Evolutionary conservation across 2,888 invertebrate species (phyloP).

Genomic region (Coecobrya sp.): DNA sequence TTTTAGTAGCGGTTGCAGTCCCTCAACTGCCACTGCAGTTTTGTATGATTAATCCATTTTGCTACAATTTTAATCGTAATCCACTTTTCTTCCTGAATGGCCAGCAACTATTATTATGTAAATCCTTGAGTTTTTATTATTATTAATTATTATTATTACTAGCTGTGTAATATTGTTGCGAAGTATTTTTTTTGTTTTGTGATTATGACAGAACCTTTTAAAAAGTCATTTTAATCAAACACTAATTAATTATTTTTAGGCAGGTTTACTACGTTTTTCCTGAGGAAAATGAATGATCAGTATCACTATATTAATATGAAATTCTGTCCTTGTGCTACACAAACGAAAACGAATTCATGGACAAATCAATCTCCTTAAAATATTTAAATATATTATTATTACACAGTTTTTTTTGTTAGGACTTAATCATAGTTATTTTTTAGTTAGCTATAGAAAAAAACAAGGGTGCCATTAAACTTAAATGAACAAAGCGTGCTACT

Average conservation of each 20-base stretch:
- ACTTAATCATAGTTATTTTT: not conserved
- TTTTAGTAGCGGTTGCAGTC: not conserved
- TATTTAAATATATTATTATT: not conserved
- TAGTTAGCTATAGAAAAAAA: constrained; percentile 44
- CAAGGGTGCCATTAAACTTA: constrained; percentile 82
- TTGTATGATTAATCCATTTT: not conserved
- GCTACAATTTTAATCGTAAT: constrained; percentile 33
- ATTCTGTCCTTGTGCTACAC: not conserved
- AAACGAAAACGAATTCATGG: constrained; percentile 2
- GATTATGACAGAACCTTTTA: constrained; percentile 25
- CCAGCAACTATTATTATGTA: constrained; percentile 56
- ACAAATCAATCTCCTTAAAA: constrained; percentile 18
- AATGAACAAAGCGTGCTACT: constrained; percentile 82
- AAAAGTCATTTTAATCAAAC: constrained; percentile 53
- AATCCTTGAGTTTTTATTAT: constrained; percentile 33
- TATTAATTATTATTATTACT: not conserved
- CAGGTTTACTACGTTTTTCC: not conserved
- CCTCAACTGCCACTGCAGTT: not conserved
- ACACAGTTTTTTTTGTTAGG: not conserved
- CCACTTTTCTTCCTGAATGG: constrained; percentile 55
- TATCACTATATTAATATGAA: not conserved
- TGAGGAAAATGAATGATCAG: not conserved
- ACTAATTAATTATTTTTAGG: not conserved
- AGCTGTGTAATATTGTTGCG: constrained; percentile 26
- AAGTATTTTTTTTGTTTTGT: constrained; percentile 41